phyloP scores from a whole-genome alignment of 2,797 vertebrate species.

The Zonotrichia albicollis region DNA sequence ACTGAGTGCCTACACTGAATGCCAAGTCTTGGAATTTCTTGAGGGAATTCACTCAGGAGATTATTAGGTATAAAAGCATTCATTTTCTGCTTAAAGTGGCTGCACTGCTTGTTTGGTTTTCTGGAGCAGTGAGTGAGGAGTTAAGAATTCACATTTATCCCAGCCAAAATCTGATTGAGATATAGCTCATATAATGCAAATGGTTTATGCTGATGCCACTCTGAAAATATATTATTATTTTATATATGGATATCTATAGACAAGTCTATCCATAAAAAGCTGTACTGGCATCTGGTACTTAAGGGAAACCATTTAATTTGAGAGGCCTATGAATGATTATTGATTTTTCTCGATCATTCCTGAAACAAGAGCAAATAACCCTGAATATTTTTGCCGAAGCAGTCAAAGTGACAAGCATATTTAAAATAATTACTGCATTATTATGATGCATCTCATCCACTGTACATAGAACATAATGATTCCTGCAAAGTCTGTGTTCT shows the following conservation, averaged over 20 bases:
- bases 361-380: constrained; percentile 21
- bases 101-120: neutral
- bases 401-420: neutral
- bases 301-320: constrained; percentile 35
- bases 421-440: neutral
- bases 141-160: neutral
- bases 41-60: neutral
- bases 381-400: neutral
- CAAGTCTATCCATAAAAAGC: neutral
- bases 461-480: neutral
- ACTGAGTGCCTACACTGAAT: neutral
- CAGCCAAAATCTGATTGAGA: neutral
- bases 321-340: constrained; percentile 9
- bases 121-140: neutral
- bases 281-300: neutral
- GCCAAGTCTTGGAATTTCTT: neutral
- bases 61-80: neutral
- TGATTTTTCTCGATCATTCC: constrained; percentile 18
- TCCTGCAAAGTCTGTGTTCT: neutral
- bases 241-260: neutral
- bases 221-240: neutral
- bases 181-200: neutral
- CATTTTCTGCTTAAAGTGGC: neutral
- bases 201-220: neutral
- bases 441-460: neutral